phyloP scores from a whole-genome alignment of 2,113 vertebrate species.

The Lagopus leucura region DNA sequence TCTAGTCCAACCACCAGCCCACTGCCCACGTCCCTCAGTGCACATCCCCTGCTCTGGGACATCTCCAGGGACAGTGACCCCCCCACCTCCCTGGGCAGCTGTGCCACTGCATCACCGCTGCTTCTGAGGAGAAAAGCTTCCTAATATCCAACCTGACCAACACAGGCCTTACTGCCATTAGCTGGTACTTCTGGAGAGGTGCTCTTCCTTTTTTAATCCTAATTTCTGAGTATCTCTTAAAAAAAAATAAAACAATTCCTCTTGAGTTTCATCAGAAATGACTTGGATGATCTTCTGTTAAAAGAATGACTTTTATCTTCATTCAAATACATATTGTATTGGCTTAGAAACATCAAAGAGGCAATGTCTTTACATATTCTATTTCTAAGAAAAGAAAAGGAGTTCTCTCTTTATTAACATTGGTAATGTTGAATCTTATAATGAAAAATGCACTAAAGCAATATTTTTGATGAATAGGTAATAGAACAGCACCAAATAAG shows the following conservation, averaged over 20 bases:
- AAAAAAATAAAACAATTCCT: neutral
- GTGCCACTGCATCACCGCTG: too few relatives aligned
- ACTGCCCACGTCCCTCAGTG: too few relatives aligned
- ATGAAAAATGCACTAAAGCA: conserved; percentile 86
- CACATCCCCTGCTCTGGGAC: too few relatives aligned
- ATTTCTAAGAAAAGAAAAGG: conserved; percentile 78
- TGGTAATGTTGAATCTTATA: conserved; percentile 84
- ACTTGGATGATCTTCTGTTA: conserved; percentile 70
- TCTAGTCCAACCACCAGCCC: too few relatives aligned
- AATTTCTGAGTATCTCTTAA: conserved; percentile 6
- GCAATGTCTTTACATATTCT: conserved; percentile 81
- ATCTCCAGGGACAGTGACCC: too few relatives aligned
- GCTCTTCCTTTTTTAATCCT: neutral
- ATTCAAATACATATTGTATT: conserved; percentile 84
- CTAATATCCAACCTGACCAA: neutral
- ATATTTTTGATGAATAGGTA: conserved; percentile 84
- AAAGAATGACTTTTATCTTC: conserved; percentile 78
- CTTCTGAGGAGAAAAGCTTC: too few relatives aligned
- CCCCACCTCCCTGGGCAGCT: too few relatives aligned
- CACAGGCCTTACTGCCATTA: neutral
- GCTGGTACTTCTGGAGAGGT: neutral
- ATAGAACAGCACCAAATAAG: conserved; percentile 70
- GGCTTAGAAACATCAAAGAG: conserved; percentile 83
- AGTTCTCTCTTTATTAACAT: conserved; percentile 82
- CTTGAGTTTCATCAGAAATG: conserved; percentile 69